Evolutionary conservation across 2,113 vertebrate genomes (phyloP).

Genomic region (Aegithalos caudatus): DNA sequence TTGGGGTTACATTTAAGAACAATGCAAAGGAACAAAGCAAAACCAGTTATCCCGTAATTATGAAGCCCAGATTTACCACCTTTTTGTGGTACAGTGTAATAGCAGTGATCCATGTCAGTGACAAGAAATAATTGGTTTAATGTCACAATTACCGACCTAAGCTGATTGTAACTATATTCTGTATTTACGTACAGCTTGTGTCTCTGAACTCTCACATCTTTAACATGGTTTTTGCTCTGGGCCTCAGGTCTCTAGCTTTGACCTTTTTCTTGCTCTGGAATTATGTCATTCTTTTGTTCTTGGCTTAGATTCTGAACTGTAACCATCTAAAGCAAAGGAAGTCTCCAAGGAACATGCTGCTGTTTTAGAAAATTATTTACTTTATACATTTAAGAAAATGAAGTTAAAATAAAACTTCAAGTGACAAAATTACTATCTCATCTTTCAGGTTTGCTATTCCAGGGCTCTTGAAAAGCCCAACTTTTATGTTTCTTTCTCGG

Average conservation of each 20-base stretch:
- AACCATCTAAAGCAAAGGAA: neutral
- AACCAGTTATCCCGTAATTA: neutral
- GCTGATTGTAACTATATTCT: neutral
- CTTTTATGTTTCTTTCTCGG: neutral
- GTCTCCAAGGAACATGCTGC: neutral
- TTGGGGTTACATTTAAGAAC: neutral
- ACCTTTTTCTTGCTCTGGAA: neutral
- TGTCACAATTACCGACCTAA: neutral
- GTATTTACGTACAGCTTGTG: rapidly evolving
- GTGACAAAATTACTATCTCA: neutral
- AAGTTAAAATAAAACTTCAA: neutral
- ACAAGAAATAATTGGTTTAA: neutral
- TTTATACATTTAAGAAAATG: neutral
- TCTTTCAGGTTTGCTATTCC: neutral
- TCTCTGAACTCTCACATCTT: neutral
- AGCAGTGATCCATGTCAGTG: neutral
- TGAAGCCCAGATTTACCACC: neutral
- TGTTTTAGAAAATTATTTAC: neutral
- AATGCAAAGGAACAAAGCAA: neutral
- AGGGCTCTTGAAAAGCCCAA: neutral
- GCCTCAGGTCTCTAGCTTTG: neutral
- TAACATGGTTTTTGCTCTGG: neutral
- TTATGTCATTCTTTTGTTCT: neutral
- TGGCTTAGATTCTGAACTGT: neutral
- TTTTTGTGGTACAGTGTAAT: neutral